Evolutionary conservation across 2,797 vertebrate genomes (phyloP).

Genomic region (Limnodromus scolopaceus): DNA sequence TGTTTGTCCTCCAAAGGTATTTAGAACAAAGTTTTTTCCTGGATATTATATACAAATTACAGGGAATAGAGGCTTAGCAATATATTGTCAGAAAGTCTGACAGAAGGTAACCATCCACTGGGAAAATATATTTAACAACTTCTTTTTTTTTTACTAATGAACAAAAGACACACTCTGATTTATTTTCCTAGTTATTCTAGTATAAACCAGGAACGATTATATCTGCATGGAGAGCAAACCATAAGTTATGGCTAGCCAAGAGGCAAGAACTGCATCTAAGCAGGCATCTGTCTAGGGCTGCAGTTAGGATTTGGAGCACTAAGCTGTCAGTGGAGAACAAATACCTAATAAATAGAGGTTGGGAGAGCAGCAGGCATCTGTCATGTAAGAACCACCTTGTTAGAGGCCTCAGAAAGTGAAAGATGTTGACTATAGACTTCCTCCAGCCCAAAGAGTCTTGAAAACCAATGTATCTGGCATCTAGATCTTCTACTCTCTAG

Average conservation of each 20-base stretch:
- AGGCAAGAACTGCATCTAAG: not conserved
- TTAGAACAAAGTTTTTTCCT: not conserved
- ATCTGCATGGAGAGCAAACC: not conserved
- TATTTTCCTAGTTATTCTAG: not conserved
- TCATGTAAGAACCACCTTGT: not conserved
- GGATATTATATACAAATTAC: not conserved
- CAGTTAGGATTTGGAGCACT: not conserved
- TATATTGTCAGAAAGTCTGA: not conserved
- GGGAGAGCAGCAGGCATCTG: not conserved
- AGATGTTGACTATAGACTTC: not conserved
- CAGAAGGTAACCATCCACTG: not conserved
- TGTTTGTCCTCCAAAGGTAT: not conserved
- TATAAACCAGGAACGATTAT: not conserved
- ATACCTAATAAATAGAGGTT: not conserved
- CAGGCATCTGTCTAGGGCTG: not conserved
- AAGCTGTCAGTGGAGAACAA: not conserved
- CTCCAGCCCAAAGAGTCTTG: not conserved
- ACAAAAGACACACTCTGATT: not conserved
- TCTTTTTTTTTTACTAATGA: not conserved
- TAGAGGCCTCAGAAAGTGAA: not conserved
- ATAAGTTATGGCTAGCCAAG: not conserved
- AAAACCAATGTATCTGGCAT: not conserved
- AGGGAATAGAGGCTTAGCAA: not conserved
- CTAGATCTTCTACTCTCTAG: not conserved
- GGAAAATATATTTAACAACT: not conserved